Evolutionary conservation across 2,113 vertebrate genomes (phyloP), one percentile per base, ranked within the genome.

Genomic region (Abramis brama): DNA sequence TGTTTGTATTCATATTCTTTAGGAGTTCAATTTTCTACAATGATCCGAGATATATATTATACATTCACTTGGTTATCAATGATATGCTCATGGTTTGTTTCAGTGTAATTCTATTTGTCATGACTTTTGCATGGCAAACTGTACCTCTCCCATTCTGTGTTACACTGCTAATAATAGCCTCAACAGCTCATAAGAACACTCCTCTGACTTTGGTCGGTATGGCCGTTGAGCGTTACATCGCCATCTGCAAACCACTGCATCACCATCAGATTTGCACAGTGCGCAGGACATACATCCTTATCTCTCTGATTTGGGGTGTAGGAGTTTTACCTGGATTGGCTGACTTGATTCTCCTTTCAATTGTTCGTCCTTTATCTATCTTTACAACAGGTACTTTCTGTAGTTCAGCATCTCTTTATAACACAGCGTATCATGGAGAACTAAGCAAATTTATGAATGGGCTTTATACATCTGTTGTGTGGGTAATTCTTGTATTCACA

Each of bases 131-230:
- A 15, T 0, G 4, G 5, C 5, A 27, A 23, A 57, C 85, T 15
- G 27, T 89, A 12, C 85, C 36, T 11, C 45, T 90, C 5, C 27
- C 60, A 0, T 5, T 90, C 30, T 93, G 92, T 87, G 88, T 87
- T 70, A 6, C 81, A 17, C 1, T 92, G 1, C 2, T 92, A 47
- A 33, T 91, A 36, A 36, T 91, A 47, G 10, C 23, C 23, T 0
- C 82, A 33, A 87, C 90, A 0, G 79, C 89, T 73, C 83, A 84
- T 86, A 91, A 0, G 64, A 94, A 91, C 89, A 93, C 92, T 0
- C 93, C 94, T 4, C 86, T 95, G 73, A 95, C 91, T 84, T 89
- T 95, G 86, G 94, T 93, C 0, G 91, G 93, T 73, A 94, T 95
- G 94, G 93, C 92, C 0, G 45, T 92, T n/a, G 94, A 95, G 73